These are phyloP conservation scores for Odontamblyopus rebecca DNA, from an alignment of 2,797 vertebrate genomes.

Conservation along the genomic window DNA sequence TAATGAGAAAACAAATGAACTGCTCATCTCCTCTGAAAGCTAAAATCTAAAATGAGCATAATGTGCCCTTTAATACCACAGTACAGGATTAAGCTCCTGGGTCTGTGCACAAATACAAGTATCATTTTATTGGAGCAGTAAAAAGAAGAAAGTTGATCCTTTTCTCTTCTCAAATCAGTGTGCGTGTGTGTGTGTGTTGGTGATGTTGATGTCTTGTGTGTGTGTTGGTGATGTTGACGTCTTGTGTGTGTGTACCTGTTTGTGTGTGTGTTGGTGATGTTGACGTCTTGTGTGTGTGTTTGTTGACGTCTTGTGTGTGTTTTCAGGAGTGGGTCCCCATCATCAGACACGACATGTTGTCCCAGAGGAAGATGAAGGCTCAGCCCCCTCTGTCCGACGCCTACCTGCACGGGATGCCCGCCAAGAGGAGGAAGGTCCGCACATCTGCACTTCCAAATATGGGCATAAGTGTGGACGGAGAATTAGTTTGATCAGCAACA, in stretches of 20 bases:
- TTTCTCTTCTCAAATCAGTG: too few relatives aligned
- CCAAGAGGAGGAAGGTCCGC: conserved; percentile 90
- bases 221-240: not conserved
- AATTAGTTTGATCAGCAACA: too few relatives aligned
- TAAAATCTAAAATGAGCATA: not conserved
- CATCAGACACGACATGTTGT: conserved; percentile 89
- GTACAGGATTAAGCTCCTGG: not conserved
- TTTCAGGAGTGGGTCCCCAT: conserved; percentile 92
- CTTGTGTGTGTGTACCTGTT: too few relatives aligned
- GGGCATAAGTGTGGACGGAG: not conserved
- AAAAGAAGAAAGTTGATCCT: too few relatives aligned
- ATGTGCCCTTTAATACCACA: not conserved
- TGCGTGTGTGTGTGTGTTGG: too few relatives aligned
- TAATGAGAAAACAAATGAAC: too few relatives aligned
- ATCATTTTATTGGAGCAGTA: too few relatives aligned
- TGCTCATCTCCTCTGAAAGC: too few relatives aligned
- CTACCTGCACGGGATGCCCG: conserved; percentile 92
- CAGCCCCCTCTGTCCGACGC: conserved; percentile 91
- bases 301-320: not conserved
- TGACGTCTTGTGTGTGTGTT: not conserved
- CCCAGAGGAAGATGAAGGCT: conserved; percentile 89
- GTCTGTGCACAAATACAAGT: too few relatives aligned
- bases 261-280: too few relatives aligned
- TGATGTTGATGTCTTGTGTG: not conserved
- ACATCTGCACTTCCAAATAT: not conserved